These are phyloP conservation scores for Tipula confusa DNA, from an alignment of 2,888 invertebrate genomes.

Conservation along the genomic window DNA sequence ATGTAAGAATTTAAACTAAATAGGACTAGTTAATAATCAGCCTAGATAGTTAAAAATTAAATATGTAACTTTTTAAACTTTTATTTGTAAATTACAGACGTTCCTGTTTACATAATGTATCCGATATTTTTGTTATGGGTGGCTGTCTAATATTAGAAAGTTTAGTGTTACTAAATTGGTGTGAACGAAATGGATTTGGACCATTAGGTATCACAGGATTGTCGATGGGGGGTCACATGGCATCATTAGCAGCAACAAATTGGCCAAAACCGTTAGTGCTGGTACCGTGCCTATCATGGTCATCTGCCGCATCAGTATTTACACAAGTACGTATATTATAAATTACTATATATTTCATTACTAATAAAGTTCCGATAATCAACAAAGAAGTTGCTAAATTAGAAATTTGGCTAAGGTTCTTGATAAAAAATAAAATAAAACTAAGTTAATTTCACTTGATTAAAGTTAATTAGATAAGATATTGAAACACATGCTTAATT, in stretches of 20 bases:
- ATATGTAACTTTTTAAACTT: slow-evolving; percentile 33
- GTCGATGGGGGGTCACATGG: slow-evolving; percentile 99
- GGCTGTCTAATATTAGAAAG: slow-evolving; percentile 93
- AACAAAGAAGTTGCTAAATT: not conserved
- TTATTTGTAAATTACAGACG: slow-evolving; percentile 55
- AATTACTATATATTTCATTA: not conserved
- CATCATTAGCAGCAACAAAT: slow-evolving; percentile 91
- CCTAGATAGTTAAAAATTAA: too few relatives aligned
- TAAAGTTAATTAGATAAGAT: not conserved
- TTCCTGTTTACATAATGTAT: slow-evolving; percentile 89
- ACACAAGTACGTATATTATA: slow-evolving; percentile 62
- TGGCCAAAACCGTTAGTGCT: slow-evolving; percentile 92
- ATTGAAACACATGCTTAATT: not conserved
- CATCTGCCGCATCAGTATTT: slow-evolving; percentile 93
- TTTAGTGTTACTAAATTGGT: slow-evolving; percentile 89
- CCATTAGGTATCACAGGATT: slow-evolving; percentile 92
- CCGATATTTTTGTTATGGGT: slow-evolving; percentile 98
- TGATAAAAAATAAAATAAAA: not conserved
- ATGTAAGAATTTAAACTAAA: slow-evolving; percentile 54
- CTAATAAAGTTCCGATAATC: not conserved
- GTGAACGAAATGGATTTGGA: slow-evolving; percentile 83
- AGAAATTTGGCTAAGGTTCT: not conserved
- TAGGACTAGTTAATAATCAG: slow-evolving; percentile 28
- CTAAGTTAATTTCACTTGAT: not conserved
- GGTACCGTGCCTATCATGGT: slow-evolving; percentile 96